These are phyloP conservation scores for Loriculus beryllinus DNA, from an alignment of 2,797 vertebrate species.

Conservation along the genomic window DNA sequence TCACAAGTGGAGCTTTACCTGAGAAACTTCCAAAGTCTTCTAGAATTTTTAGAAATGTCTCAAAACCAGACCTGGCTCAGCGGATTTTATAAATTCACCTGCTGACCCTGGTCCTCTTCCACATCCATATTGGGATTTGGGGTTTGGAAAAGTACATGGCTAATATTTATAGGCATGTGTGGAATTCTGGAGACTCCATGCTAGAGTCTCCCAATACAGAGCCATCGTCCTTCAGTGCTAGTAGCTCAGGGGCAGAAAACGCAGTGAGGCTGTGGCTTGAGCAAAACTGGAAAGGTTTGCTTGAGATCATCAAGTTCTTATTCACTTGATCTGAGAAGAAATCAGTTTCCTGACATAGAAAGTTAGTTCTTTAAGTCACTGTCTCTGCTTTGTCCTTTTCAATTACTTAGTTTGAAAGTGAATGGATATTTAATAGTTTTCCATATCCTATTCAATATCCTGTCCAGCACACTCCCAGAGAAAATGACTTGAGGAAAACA, in stretches of 20 bases:
- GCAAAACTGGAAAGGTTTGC: neutral
- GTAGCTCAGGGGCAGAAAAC: neutral
- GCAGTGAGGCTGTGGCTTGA: neutral
- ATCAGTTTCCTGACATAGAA: neutral
- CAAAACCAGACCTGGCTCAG: neutral
- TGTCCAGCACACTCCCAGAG: neutral
- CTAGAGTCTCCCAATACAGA: neutral
- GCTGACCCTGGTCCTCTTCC: neutral
- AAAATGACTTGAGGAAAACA: neutral
- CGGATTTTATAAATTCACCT: neutral
- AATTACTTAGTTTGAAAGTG: neutral
- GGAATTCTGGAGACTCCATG: neutral
- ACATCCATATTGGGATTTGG: neutral
- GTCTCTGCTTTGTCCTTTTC: neutral
- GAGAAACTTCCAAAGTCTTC: neutral
- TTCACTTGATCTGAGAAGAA: neutral
- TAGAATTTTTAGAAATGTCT: neutral
- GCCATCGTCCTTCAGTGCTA: neutral
- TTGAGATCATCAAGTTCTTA: neutral
- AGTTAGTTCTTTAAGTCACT: neutral
- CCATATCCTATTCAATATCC: neutral
- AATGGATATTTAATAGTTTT: neutral
- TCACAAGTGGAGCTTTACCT: neutral
- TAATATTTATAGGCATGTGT: rapidly evolving
- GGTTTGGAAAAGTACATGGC: neutral